Percentiles rank a stretch among this genome's conserved stretches.
These are phyloP conservation scores for Capromys pilorides DNA, from an alignment of 2,797 vertebrate species.

Conservation along the genomic window DNA sequence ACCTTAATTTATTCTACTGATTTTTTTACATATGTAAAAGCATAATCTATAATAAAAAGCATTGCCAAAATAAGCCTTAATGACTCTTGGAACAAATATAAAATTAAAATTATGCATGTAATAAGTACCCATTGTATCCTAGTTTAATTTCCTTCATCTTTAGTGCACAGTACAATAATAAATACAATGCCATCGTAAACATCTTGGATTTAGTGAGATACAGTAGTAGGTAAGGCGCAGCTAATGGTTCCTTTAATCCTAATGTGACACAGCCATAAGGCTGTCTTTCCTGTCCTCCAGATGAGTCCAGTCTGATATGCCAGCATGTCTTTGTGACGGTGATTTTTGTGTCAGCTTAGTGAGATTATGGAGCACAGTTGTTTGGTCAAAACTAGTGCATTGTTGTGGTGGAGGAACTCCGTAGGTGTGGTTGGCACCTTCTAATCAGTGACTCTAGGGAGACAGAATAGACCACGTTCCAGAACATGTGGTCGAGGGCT, in stretches of 20 bases:
- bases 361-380: neutral
- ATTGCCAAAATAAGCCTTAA: neutral
- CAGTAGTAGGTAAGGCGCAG: neutral
- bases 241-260: neutral
- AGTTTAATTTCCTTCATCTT: slow-evolving; percentile 19
- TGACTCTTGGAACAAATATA: slow-evolving; percentile 1
- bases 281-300: neutral
- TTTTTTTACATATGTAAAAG: neutral
- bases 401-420: neutral
- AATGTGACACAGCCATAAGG: accelerated
- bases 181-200: neutral
- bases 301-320: neutral
- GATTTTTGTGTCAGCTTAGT: neutral
- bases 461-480: neutral
- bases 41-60: neutral
- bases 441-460: neutral
- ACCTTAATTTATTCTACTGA: neutral
- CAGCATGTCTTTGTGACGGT: neutral
- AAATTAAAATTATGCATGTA: slow-evolving; percentile 32
- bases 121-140: neutral
- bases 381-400: neutral
- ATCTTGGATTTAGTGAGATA: neutral
- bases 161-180: slow-evolving; percentile 18
- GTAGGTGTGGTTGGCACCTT: neutral
- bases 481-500: no score